Conservation (phyloP, 1,140 invertebrate genomes). For the Anoplolepis gracilipes region DNA sequence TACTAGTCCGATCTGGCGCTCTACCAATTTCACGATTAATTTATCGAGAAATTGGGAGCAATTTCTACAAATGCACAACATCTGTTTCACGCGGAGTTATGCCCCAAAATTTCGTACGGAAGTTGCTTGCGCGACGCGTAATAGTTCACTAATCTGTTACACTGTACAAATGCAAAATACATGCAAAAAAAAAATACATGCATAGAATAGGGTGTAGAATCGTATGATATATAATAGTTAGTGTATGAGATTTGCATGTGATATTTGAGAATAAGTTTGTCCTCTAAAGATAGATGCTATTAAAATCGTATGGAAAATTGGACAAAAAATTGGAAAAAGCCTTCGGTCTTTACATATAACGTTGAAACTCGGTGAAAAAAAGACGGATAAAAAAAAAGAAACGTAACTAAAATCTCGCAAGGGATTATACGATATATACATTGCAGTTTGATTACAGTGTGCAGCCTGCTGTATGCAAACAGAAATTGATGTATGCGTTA, state of each 20-base stretch:
- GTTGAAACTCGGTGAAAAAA: not conserved
- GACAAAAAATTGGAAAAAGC: constrained; percentile 9
- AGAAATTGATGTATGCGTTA: not conserved
- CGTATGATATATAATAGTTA: not conserved
- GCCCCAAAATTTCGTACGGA: constrained; percentile 6
- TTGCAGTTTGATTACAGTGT: not conserved
- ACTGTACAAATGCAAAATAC: not conserved
- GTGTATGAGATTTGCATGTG: no score
- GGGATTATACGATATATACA: not conserved
- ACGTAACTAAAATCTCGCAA: not conserved
- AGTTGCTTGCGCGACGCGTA: constrained; percentile 7
- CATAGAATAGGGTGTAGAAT: not conserved
- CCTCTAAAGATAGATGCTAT: not conserved
- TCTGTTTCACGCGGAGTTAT: constrained; percentile 54
- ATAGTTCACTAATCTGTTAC: constrained; percentile 17
- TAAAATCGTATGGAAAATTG: not conserved
- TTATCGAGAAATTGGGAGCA: constrained; percentile 41
- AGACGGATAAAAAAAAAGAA: not conserved
- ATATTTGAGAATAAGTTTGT: not conserved
- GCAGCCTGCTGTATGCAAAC: not conserved
- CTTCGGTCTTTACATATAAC: not conserved
- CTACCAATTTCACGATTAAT: constrained; percentile 60
- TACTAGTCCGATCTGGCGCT: not conserved
- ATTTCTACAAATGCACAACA: constrained; percentile 54
- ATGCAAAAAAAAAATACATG: no score